A percentile compares a stretch with the other conserved stretches of the same genome.
Conservation (phyloP, 35 echinoderm and acorn worm genomes). For the Lytechinus variegatus region DNA sequence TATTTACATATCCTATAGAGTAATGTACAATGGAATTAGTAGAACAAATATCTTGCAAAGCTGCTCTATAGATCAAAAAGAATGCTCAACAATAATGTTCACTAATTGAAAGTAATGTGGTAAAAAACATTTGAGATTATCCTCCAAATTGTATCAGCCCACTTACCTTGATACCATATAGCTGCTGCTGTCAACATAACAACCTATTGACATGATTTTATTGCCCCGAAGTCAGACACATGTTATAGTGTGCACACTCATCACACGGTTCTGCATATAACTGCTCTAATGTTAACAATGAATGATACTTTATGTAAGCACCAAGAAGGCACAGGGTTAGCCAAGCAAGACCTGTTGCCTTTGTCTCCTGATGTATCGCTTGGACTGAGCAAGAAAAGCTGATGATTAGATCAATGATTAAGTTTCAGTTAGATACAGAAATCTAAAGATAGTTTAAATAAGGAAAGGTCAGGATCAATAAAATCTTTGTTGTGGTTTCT, state of each 20-base stretch:
- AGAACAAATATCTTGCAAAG: no score
- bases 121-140: no score
- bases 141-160: no score
- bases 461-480: not conserved
- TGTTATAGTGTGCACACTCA: not conserved
- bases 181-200: not conserved
- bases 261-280: not conserved
- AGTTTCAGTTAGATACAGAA: not conserved
- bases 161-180: not conserved
- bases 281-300: not conserved
- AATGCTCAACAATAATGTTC: no score
- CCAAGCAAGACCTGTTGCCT: not conserved
- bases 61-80: no score
- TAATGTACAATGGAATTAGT: no score
- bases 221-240: not conserved
- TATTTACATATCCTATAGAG: no score
- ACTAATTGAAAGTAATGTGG: no score
- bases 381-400: not conserved
- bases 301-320: not conserved
- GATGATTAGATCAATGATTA: not conserved
- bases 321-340: not conserved
- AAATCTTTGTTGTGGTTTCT: not conserved
- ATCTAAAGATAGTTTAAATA: not conserved
- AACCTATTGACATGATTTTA: not conserved
- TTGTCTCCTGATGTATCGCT: not conserved